These are phyloP conservation scores for Pinna nobilis DNA, from an alignment of 1,140 invertebrate genomes.

Conservation along the genomic window DNA sequence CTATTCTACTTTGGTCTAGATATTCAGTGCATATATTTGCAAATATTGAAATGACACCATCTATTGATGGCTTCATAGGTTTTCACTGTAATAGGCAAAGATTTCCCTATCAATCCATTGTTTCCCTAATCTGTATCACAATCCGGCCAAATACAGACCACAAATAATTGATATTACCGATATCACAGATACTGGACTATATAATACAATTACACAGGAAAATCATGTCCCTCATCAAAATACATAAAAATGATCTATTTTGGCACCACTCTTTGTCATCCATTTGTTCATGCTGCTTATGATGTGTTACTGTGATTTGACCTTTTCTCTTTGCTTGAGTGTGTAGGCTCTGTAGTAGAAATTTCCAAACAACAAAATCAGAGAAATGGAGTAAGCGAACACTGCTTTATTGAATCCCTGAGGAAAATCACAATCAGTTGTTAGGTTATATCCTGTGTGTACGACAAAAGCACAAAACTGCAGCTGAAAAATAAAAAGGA, in stretches of 20 bases:
- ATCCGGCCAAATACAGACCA: no score
- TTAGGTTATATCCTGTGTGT: conserved; percentile 87
- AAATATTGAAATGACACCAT: no score
- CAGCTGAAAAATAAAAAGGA: conserved; percentile 76
- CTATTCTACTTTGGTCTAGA: no score
- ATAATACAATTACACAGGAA: no score
- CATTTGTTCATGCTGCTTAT: not conserved
- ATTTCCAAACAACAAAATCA: conserved; percentile 92
- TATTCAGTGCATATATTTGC: no score
- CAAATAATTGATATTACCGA: no score
- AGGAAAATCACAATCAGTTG: conserved; percentile 87
- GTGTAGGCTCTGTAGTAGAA: conserved; percentile 81
- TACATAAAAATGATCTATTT: not conserved
- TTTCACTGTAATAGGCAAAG: no score
- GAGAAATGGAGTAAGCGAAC: conserved; percentile 91
- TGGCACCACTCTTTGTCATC: not conserved
- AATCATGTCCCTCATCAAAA: not conserved
- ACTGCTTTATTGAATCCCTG: conserved; percentile 94
- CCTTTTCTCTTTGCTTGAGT: conserved; percentile 21
- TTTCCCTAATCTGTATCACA: no score
- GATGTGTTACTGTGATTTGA: not conserved
- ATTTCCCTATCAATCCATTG: no score
- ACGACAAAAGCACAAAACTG: conserved; percentile 90
- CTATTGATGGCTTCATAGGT: no score
- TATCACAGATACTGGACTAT: no score